Base-by-base conservation (phyloP, 37 sponge, comb jelly and placozoan species). In the Petrosia ficiformis region DNA sequence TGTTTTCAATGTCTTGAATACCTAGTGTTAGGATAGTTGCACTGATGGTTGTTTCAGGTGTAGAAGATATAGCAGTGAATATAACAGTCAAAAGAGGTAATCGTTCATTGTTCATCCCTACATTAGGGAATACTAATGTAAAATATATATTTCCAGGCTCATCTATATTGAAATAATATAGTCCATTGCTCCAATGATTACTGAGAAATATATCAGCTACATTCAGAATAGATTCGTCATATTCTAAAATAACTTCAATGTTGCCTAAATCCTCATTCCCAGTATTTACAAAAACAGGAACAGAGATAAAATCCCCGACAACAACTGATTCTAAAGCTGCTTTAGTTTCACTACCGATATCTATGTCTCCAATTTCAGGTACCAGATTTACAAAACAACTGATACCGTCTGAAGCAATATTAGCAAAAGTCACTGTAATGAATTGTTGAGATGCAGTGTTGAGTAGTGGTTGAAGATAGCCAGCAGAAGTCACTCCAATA, bases 341-440 rank as follows among this genome's bases (percentile, higher is more conserved):
- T 6, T 19, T 22, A n/a, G n/a, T n/a, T n/a, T n/a, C n/a, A 24
- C 19, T 3, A 22, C 83, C 94, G 8, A 93, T 10, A 43, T 93
- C 94, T 34, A 85, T 67, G 54, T 93, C 94, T 16, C 94, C 94
- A 40, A 86, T 40, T 43, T 65, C 80, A n/a, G 94, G 90, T 10
- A 68, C 80, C 6, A 93, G 80, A 40, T 93, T 86, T 22, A 88
- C 88, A 43, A 58, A n/a, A 44, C 76, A 83, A n/a, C 28, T 39
- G 6, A 29, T 36, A 6, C 21, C 32, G 24, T 29, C 1, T 16
- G 59, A 39, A 25, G 41, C 63, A 0, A 30, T 11, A 26, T 65
- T 57, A 32, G 66, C 72, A n/a, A n/a, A n/a, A 44, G 35, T 81
- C 4, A 44, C 57, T 28, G 22, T 24, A 14, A 88, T 63, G 0